Evolutionary conservation across 2,888 invertebrate genomes (phyloP), one percentile per base, ranked within the genome.

Genomic region (Ethmia dodecea): DNA sequence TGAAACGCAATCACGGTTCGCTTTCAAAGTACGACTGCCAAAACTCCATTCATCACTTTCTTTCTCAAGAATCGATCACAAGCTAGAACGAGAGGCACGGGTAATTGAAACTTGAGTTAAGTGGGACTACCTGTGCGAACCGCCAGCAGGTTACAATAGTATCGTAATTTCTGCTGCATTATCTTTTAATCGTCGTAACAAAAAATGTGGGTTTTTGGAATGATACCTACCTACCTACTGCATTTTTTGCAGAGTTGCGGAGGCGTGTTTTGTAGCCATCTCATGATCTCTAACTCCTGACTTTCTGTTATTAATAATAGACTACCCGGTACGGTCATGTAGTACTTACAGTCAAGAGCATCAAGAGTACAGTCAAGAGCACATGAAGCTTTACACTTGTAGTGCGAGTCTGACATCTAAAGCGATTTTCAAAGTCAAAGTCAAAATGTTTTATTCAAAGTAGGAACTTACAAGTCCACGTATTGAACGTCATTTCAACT

Each of bases 121-220:
- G 52, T 54, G 55, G 52, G 32, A 32, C 40, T 45, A 40, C 42
- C 40, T 53, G 58, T 70, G 71, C 45, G 72, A 72, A 67, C 55
- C 36, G 37, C 35, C 38, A 41, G 46, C 49, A 37, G n/a, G n/a
- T 53, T 47, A 63, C 63, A 67, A 69, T 65, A 46, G 49, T 34
- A 14, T 24, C 46, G 52, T 45, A 50, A 49, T 62, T 67, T 61
- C 55, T 47, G 43, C 25, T 34, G 40, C 41, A 46, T 56, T 55
- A 55, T 57, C 46, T 60, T 37, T 51, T 61, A 54, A 57, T 63
- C 54, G 46, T 42, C 32, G 35, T 38, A 45, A 37, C 45, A 37
- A 42, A 40, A 43, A 52, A 58, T n/a, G 51, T 60, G 46, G 61
- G 63, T 60, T 60, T 65, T 57, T 54, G 42, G 22, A 18, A 5